Conservation (phyloP, 1,140 invertebrate genomes). For the Sitophilus oryzae region DNA sequence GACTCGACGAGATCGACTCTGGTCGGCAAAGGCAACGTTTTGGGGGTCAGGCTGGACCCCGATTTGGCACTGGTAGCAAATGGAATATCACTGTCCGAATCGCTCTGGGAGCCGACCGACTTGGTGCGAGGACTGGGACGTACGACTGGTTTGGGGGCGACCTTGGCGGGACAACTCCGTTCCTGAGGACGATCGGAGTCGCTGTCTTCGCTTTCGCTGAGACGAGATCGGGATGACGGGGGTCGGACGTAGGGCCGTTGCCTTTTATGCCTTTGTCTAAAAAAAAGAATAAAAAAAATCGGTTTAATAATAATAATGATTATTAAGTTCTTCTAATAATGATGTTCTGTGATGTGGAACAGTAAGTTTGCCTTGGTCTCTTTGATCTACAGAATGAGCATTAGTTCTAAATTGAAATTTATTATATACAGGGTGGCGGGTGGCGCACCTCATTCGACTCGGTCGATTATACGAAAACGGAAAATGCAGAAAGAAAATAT, state of each 20-base stretch:
- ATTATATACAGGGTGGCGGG: too few relatives aligned
- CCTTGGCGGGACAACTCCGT: constrained; percentile 27
- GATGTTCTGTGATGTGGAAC: too few relatives aligned
- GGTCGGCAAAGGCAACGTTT: neutral
- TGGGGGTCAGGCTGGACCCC: constrained; percentile 3
- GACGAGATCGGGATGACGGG: neutral
- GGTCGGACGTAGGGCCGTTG: neutral
- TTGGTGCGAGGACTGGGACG: constrained; percentile 36
- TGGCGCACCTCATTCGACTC: too few relatives aligned
- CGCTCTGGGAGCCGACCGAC: constrained; percentile 32
- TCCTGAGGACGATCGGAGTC: constrained; percentile 4
- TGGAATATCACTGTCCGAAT: constrained; percentile 30
- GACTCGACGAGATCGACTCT: constrained; percentile 4
- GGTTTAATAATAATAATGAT: too few relatives aligned
- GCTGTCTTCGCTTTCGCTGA: constrained; percentile 5
- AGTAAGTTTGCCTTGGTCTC: constrained; percentile 8
- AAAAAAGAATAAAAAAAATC: neutral
- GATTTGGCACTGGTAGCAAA: neutral
- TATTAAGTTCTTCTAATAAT: too few relatives aligned
- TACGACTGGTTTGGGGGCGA: constrained; percentile 31
- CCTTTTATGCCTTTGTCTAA: constrained; percentile 8
- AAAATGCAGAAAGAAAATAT: too few relatives aligned
- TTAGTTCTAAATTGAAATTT: too few relatives aligned
- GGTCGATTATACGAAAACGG: too few relatives aligned
- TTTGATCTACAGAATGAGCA: too few relatives aligned